Evolutionary conservation across 2,888 invertebrate genomes (phyloP).

Genomic region (Cotesia congregata): DNA sequence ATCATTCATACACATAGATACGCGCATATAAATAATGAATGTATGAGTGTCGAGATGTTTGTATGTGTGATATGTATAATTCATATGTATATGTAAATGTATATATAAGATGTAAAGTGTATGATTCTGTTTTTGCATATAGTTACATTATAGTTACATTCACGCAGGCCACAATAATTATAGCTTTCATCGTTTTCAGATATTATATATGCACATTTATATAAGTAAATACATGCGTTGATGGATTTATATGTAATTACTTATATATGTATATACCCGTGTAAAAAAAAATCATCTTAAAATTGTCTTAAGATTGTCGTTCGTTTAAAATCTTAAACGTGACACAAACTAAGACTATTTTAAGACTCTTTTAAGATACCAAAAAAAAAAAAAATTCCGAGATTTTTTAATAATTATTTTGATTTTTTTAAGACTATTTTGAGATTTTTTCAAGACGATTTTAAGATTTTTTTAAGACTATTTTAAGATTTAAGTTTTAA

Average conservation of each 20-base stretch:
- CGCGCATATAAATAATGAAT: constrained; percentile 38
- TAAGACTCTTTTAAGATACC: no score
- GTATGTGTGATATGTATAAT: constrained; percentile 13
- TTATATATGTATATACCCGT: constrained; percentile 36
- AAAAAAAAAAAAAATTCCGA: no score
- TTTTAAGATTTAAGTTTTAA: no score
- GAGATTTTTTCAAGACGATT: no score
- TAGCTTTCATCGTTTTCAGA: constrained; percentile 62
- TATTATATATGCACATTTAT: constrained; percentile 54
- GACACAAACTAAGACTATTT: no score
- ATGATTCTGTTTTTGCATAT: constrained; percentile 23
- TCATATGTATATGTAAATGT: constrained; percentile 24
- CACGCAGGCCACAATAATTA: constrained; percentile 67
- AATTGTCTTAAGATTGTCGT: no score
- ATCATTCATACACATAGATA: constrained; percentile 45
- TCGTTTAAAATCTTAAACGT: no score
- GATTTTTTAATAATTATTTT: no score
- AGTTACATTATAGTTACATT: constrained; percentile 63
- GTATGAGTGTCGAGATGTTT: constrained; percentile 31
- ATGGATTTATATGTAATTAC: not conserved
- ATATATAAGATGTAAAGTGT: constrained; percentile 18
- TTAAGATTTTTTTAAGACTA: no score
- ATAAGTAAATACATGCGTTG: not conserved
- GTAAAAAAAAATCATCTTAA: no score
- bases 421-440: no score